phyloP scores from a whole-genome alignment of 2,113 vertebrate species.

The Bambusicola thoracicus region DNA sequence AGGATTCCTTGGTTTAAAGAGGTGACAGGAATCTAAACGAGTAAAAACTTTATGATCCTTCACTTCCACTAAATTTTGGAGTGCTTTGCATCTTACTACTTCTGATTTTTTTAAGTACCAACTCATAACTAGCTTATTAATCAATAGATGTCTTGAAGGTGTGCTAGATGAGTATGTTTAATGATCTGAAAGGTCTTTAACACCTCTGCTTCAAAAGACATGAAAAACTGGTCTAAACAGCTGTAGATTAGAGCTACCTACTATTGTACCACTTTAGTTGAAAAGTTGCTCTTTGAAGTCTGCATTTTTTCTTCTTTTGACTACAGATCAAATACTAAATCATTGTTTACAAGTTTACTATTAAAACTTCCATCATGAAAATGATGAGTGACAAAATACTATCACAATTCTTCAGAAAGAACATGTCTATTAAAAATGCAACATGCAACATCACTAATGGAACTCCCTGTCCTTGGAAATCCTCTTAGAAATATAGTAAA shows the following conservation, averaged over 20 bases:
- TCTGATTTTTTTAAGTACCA: not conserved
- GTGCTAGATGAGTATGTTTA: not conserved
- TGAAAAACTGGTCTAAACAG: not conserved
- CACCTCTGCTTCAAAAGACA: not conserved
- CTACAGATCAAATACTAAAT: not conserved
- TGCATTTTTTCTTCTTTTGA: not conserved
- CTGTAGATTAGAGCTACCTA: not conserved
- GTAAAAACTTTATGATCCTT: not conserved
- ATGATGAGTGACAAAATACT: not conserved
- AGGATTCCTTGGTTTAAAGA: not conserved
- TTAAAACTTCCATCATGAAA: not conserved
- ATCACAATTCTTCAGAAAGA: not conserved
- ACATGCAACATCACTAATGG: not conserved
- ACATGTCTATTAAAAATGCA: not conserved
- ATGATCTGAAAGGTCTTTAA: not conserved
- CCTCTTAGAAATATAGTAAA: not conserved
- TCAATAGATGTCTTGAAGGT: not conserved
- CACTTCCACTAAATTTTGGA: not conserved
- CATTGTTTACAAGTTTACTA: slow-evolving; percentile 1
- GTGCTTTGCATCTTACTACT: not conserved
- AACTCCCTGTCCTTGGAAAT: not conserved
- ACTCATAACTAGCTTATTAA: not conserved
- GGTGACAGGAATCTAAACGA: not conserved
- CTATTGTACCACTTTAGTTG: not conserved
- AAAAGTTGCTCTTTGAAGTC: not conserved